Evolutionary conservation across 2,113 vertebrate species (phyloP), one percentile per base, ranked within the genome.

Genomic region (Odocoileus hemionus): DNA sequence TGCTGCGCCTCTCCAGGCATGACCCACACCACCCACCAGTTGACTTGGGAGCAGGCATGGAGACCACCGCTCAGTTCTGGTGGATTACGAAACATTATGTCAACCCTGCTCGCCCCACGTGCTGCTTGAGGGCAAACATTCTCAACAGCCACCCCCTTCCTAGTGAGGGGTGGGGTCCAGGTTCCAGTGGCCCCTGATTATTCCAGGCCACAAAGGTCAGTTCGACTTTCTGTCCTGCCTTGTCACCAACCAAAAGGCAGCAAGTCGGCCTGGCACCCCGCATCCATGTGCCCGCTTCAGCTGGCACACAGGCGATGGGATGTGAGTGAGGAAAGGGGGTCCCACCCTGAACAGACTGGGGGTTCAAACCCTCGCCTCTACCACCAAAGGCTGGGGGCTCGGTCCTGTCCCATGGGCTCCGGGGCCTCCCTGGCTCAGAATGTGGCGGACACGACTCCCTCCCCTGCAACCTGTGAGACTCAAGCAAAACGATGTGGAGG

Each of bases 51-150:
- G 45, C 70, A 3, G 21, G 26, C 11, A 1, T 28, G 55, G 83
- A 97, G 89, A 94, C 91, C 95, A 78, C 95, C 50, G 82, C 88
- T 98, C 97, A 67, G 86, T 50, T 21, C 90, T 5, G 90, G 94
- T 84, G 93, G 97, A 95, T 96, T 76, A 85, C 55, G 80, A 95
- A 95, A 95, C 30, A 82, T 98, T 92, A 82, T 60, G 91, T 91
- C 64, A 94, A 79, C 86, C 94, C 86, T 80, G 82, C 92, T 67
- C 82, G 30, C 85, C 94, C 89, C 80, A 94, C 60, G 39, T 95
- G 79, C 95, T 93, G 96, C 95, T 89, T n/a, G 89, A 94, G 19
- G n/a, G 15, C 30, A n/a, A 2, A 1, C 50, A 61, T 89, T 97
- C 92, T 96, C 89, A 36, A 36, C 3, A 14, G 92, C 55, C 58